Evolutionary conservation across 2,113 vertebrate genomes (phyloP), one percentile per base, ranked within the genome.

Genomic region (Aphelocoma coerulescens): DNA sequence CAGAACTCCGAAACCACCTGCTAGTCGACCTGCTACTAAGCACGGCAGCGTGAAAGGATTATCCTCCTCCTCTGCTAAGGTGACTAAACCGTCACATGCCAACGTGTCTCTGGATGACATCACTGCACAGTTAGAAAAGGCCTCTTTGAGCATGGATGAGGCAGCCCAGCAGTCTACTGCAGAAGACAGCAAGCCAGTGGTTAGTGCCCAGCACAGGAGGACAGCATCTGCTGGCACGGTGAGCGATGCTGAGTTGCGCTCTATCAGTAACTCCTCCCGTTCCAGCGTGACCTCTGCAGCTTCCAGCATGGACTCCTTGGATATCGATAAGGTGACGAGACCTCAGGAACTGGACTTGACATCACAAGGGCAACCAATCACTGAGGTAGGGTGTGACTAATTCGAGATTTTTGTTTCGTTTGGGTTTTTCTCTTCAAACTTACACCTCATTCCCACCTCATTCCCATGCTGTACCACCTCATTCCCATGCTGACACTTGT

Each of bases 121-220:
- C 98, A 99, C 99, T 49, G 99, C 99, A 14, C 99, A 99, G 93
- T 97, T 99, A 95, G 99, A 99, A 95, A 99, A 99, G 97, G 99
- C 99, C 23, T 99, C 99, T 10, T 95, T 99, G 95, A 99, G 99
- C 97, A 99, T 99, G 99, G 99, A 99, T n/a, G 99, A 99, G 91
- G 99, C 99, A 10, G 99, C 99, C 7, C 99, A 99, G 30, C 99
- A 99, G 77, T 99, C 98, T 72, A n/a, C 88, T 90, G 98, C 79
- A 95, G 98, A 98, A 86, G 98, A 98, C 24, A 15, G 65, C 4
- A 99, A 98, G 35, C 96, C 99, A 62, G 93, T 97, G 33, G 97
- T 98, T 28, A 82, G 96, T 33, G 98, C 93, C 58, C 99, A 99
- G 97, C 99, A 99, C 96, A 98, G 99, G 68, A 98, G 99, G 96